Evolutionary conservation across 64 coral and sea anemone species (phyloP).

Genomic region (Stichodactyla helianthus): DNA sequence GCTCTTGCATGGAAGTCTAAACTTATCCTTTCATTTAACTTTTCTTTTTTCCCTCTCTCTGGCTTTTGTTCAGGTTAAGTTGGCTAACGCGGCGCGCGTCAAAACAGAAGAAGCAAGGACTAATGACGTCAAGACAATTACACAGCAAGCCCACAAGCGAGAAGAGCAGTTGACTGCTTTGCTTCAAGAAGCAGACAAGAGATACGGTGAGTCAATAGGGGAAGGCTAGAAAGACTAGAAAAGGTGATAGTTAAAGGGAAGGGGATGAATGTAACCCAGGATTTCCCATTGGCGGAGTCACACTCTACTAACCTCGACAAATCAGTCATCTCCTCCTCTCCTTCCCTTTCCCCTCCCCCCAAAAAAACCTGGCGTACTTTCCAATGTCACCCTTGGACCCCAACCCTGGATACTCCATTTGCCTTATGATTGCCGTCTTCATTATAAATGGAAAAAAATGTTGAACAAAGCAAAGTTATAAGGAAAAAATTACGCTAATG

Average conservation of each 20-base stretch:
- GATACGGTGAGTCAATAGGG: constrained; percentile 34
- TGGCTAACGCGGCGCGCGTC: constrained; percentile 24
- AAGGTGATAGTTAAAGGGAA: neutral
- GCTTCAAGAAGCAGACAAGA: constrained; percentile 58
- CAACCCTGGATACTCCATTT: too few species aligned
- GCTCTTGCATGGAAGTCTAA: too few species aligned
- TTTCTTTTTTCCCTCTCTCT: neutral
- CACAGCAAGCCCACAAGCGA: constrained; percentile 44
- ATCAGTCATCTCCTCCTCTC: too few species aligned
- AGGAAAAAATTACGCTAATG: too few species aligned
- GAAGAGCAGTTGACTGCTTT: constrained; percentile 55
- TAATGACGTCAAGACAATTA: constrained; percentile 32
- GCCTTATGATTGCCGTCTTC: too few species aligned
- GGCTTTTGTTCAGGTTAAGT: constrained; percentile 40
- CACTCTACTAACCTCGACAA: too few species aligned
- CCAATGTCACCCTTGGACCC: too few species aligned
- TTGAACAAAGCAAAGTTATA: too few species aligned
- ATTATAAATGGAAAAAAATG: too few species aligned
- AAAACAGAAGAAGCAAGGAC: constrained; percentile 46
- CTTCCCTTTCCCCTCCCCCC: too few species aligned
- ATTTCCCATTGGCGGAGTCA: neutral
- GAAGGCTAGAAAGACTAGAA: neutral
- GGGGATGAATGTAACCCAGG: neutral
- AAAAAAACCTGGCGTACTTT: too few species aligned
- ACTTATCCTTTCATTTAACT: neutral